These are phyloP conservation scores for Podabrus alpinus DNA, from an alignment of 2,888 invertebrate genomes.

Conservation along the genomic window DNA sequence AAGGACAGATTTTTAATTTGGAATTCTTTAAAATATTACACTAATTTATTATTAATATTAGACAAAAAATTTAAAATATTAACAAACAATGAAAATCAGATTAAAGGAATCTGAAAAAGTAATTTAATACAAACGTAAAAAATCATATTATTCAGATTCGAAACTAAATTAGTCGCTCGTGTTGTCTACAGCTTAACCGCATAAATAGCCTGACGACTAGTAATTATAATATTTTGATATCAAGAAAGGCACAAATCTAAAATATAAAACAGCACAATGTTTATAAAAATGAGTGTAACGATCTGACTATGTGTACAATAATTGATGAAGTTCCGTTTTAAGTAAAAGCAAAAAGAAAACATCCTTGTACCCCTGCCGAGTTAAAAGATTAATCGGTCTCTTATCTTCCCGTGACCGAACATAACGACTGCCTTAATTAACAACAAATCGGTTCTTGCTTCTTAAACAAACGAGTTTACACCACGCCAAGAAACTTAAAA, in stretches of 20 bases:
- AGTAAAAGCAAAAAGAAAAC: constrained; percentile 41
- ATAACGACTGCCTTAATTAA: constrained; percentile 43
- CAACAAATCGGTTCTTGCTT: constrained; percentile 37
- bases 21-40: too few species aligned
- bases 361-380: constrained; percentile 40
- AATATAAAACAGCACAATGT: neutral
- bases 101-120: too few species aligned
- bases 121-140: too few species aligned
- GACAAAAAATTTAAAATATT: too few species aligned
- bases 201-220: too few species aligned
- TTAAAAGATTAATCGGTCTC: constrained; percentile 43
- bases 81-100: too few species aligned
- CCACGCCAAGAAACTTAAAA: constrained; percentile 20
- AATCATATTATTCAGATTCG: too few species aligned
- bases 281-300: neutral
- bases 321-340: constrained; percentile 27
- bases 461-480: constrained; percentile 31
- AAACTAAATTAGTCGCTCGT: too few species aligned
- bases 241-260: neutral
- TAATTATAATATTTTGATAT: too few species aligned
- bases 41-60: too few species aligned
- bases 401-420: constrained; percentile 42
- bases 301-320: constrained; percentile 7
- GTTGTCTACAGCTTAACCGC: too few species aligned
- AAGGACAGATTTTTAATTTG: too few species aligned